A percentile compares a stretch with the other conserved stretches of the same genome.
These are phyloP conservation scores for Heliocidaris erythrogramma DNA, from an alignment of 35 echinoderm and acorn worm species.

Conservation along the genomic window DNA sequence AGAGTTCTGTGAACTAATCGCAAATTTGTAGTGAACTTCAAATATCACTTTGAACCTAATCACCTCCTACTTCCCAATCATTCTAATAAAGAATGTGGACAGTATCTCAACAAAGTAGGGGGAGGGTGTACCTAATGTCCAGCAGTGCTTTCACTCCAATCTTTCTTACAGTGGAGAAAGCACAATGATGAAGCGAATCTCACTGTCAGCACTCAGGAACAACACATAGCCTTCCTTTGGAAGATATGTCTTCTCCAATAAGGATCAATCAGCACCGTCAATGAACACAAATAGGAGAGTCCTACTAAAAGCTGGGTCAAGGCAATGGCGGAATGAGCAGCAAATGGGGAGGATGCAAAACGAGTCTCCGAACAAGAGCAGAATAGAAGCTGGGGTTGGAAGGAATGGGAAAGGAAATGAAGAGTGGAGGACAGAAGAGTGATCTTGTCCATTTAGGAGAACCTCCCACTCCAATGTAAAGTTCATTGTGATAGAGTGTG, in stretches of 20 bases:
- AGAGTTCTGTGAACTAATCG: background rate
- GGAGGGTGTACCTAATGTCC: no score
- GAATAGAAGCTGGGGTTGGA: background rate
- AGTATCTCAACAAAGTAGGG: no score
- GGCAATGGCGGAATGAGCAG: background rate
- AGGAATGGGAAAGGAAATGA: conserved; percentile 7
- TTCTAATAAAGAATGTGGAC: background rate
- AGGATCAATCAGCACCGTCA: conserved; percentile 16
- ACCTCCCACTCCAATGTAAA: conserved; percentile 2
- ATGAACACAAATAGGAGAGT: conserved; percentile 28
- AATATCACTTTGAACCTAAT: background rate
- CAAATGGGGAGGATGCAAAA: conserved; percentile 28
- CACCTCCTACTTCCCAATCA: background rate
- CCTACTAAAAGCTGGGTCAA: conserved; percentile 42
- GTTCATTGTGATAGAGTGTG: background rate
- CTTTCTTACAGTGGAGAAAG: background rate
- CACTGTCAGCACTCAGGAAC: background rate
- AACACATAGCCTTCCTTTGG: background rate
- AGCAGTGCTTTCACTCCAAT: background rate
- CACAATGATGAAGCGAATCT: background rate
- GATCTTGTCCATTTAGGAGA: background rate
- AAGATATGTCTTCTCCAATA: conserved; percentile 7
- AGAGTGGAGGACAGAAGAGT: background rate
- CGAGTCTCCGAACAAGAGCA: background rate
- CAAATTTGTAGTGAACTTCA: background rate